Conservation (phyloP, 2,888 invertebrate species). For the Ellobium chinense region DNA sequence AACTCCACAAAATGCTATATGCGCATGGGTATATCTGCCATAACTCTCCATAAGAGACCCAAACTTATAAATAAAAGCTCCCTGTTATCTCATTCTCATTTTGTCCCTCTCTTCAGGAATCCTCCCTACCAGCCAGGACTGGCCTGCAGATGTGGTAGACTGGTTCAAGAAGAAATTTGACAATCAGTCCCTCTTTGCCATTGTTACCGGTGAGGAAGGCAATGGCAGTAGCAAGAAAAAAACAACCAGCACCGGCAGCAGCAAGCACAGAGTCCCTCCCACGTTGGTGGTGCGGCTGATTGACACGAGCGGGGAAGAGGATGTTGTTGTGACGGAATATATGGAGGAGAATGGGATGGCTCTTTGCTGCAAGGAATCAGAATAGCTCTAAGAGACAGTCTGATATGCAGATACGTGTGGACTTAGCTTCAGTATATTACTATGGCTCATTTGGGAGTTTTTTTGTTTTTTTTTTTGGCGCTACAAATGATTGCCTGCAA, state of each 20-base stretch:
- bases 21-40: no score
- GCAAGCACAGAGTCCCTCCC: not conserved
- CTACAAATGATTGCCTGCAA: no score
- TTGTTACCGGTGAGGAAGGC: conserved; percentile 38
- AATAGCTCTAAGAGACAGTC: no score
- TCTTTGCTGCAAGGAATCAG: no score
- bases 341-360: conserved; percentile 24
- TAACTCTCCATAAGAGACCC: no score
- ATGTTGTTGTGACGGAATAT: conserved; percentile 23
- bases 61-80: no score
- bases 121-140: conserved; percentile 40
- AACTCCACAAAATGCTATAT: no score
- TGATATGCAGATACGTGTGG: no score
- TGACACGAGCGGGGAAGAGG: conserved; percentile 41
- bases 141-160: conserved; percentile 63
- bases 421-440: no score
- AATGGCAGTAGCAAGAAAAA: no score
- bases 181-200: conserved; percentile 59
- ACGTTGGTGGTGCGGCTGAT: conserved; percentile 14
- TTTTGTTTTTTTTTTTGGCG: no score
- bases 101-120: conserved; percentile 31
- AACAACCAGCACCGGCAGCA: not conserved
- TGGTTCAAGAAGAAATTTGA: conserved; percentile 59
- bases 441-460: no score
- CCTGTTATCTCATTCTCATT: not conserved